A percentile compares a stretch with the other conserved stretches of the same genome.
phyloP scores from a whole-genome alignment of 1,140 invertebrate species.

The Amyelois transitella region DNA sequence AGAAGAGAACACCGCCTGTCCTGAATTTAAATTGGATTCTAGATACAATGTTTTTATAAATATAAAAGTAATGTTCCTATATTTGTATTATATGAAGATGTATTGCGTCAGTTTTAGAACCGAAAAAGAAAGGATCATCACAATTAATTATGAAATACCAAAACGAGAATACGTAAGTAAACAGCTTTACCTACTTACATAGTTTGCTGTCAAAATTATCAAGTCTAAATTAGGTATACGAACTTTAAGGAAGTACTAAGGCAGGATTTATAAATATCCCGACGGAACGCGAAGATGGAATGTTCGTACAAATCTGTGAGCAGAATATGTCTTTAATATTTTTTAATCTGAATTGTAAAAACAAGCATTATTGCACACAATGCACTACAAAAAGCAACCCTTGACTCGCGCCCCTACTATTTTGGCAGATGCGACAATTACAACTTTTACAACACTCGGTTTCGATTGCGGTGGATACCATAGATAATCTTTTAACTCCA shows the following conservation, averaged over 20 bases:
- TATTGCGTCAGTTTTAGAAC: too few relatives aligned
- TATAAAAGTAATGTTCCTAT: background rate
- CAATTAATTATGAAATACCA: too few relatives aligned
- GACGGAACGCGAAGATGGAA: too few relatives aligned
- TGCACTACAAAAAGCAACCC: conserved; percentile 23
- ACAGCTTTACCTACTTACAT: too few relatives aligned
- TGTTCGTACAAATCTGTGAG: too few relatives aligned
- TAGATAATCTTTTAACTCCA: conserved; percentile 58
- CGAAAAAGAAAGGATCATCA: too few relatives aligned
- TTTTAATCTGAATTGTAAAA: background rate
- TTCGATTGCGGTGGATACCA: conserved; percentile 59
- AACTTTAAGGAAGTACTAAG: too few relatives aligned
- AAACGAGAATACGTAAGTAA: too few relatives aligned
- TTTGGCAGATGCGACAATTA: conserved; percentile 66
- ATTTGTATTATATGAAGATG: background rate
- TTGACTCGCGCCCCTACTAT: conserved; percentile 37
- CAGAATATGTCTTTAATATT: too few relatives aligned
- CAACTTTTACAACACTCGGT: conserved; percentile 41
- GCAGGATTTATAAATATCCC: too few relatives aligned
- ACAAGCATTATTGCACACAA: background rate
- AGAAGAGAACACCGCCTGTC: conserved; percentile 5
- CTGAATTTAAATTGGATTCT: background rate
- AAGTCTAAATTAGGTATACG: too few relatives aligned
- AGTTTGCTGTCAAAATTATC: too few relatives aligned
- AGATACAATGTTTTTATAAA: background rate